Evolutionary conservation across 2,888 invertebrate genomes (phyloP).

Genomic region (Sphinx pinastri): DNA sequence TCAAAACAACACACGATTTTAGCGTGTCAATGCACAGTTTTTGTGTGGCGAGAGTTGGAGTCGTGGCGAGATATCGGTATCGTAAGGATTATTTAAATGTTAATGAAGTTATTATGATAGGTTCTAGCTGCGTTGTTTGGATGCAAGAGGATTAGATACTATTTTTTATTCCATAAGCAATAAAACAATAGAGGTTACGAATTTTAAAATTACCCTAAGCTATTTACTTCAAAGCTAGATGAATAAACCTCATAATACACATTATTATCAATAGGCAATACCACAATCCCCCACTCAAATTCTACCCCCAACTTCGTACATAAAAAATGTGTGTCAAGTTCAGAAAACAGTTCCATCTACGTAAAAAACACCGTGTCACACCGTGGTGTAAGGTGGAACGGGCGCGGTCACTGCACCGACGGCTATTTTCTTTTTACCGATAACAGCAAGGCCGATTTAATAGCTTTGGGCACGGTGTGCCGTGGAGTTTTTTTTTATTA

Average conservation of each 20-base stretch:
- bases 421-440: conserved; percentile 71
- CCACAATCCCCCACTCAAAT: neutral
- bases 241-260: neutral
- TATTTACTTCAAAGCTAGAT: neutral
- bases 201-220: neutral
- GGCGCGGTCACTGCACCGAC: conserved; percentile 61
- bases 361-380: conserved; percentile 30
- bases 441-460: conserved; percentile 77
- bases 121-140: conserved; percentile 1
- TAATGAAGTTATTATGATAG: conserved; percentile 22
- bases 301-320: conserved; percentile 1
- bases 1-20: conserved; percentile 23
- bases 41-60: conserved; percentile 15
- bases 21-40: conserved; percentile 21
- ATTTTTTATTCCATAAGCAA: too few species aligned
- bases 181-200: neutral
- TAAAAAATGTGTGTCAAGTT: conserved; percentile 9
- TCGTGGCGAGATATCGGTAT: conserved; percentile 15
- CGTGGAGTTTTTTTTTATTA: conserved; percentile 55
- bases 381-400: conserved; percentile 43
- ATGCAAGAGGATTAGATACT: neutral
- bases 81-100: conserved; percentile 22
- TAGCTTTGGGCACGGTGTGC: conserved; percentile 73
- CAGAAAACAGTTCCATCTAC: conserved; percentile 11
- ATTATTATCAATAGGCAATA: neutral